phyloP scores from a whole-genome alignment of 2,113 vertebrate genomes.

The Erythrocebus patas region DNA sequence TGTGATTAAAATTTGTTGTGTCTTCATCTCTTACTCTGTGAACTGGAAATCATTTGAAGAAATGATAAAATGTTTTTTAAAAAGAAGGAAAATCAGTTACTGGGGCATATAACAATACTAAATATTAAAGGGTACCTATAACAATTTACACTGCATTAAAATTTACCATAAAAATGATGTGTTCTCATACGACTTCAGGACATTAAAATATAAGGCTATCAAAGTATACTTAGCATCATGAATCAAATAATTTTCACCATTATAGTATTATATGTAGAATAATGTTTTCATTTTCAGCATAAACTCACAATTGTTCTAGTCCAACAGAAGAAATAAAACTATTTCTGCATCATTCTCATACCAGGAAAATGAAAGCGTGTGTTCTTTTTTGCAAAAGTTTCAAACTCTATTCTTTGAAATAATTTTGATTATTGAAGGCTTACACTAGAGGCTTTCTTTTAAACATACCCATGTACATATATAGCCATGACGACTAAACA shows the following conservation, averaged over 20 bases:
- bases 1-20: neutral
- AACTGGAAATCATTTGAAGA: neutral
- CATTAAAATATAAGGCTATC: neutral
- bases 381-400: neutral
- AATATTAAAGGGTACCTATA: neutral
- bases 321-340: neutral
- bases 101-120: neutral
- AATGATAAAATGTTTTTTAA: neutral
- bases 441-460: neutral
- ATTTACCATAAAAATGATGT: neutral
- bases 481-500: neutral
- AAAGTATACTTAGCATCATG: neutral
- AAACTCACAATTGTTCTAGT: neutral
- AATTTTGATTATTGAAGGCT: neutral
- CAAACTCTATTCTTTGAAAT: neutral
- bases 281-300: neutral
- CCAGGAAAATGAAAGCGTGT: neutral
- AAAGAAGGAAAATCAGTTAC: neutral
- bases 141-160: neutral
- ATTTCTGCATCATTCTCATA: neutral
- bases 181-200: neutral
- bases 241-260: neutral
- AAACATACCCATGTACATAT: accelerated
- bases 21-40: neutral
- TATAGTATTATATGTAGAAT: neutral